Evolutionary conservation across 2,113 vertebrate genomes (phyloP), one percentile per base, ranked within the genome.

Genomic region (Nematolebias whitei): DNA sequence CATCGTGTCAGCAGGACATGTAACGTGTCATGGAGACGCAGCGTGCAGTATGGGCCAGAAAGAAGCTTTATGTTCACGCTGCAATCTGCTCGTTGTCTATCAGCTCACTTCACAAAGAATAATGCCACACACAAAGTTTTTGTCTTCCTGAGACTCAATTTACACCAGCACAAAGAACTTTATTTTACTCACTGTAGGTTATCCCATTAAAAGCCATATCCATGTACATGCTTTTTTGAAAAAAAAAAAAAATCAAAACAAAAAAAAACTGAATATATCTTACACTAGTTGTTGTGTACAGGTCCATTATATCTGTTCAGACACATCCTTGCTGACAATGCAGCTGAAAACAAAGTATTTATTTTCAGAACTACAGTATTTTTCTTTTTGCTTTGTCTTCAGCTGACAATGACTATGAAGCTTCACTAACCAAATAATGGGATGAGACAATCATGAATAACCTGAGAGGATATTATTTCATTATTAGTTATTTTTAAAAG

Each of bases 11-110:
- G 85, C 80, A 74, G 75, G 85, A 88, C 74, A 72, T 65, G 79
- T 85, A 85, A 88, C 91, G 83, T 90, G 88, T 88, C 82, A 85
- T 71, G 83, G 80, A 76, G 77, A 76, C 58, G 23, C 79, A 52
- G 76, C 43, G 52, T 84, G 75, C 39, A 40, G 63, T 11, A n/a
- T 4, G 38, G 63, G 59, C 71, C 60, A 39, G 20, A 63, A 52
- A 80, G 61, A 63, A 70, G 71, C 72, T 16, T 63, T 16, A 65
- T 68, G 69, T 63, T 80, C 80, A 24, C 53, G 53, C 65, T 66
- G 71, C 85, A 81, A 81, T 80, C 77, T 82, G 81, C 73, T 82
- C 66, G 6, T 44, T 68, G 71, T 71, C 89, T 88, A 86, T 88
- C 87, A 85, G 80, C 66, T 87, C 69, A 67, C 88, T 90, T 84